Conservation (phyloP, 2,888 invertebrate species). For the Platycheirus albimanus region DNA sequence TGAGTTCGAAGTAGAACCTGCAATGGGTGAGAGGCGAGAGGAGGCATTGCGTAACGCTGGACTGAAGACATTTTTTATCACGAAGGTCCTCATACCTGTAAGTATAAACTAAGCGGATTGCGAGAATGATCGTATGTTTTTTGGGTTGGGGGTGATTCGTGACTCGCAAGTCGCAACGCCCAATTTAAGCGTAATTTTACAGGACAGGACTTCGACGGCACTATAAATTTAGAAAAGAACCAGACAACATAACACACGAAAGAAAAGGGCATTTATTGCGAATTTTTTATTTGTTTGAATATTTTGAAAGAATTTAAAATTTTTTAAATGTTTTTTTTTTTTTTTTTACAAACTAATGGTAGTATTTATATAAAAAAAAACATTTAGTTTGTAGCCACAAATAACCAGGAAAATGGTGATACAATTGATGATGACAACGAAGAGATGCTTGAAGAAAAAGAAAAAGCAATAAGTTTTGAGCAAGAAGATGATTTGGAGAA, state of each 20-base stretch:
- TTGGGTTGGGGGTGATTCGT: background rate
- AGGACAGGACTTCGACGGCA: background rate
- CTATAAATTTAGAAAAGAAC: background rate
- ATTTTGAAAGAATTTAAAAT: conserved; percentile 28
- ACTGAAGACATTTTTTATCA: conserved; percentile 95
- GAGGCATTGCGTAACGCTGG: conserved; percentile 94
- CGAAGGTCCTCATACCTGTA: conserved; percentile 92
- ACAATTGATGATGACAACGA: conserved; percentile 68
- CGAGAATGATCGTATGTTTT: conserved; percentile 21
- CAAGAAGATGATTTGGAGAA: conserved; percentile 83
- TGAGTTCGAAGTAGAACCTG: conserved; percentile 96
- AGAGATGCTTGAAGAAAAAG: conserved; percentile 67
- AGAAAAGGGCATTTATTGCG: background rate
- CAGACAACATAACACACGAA: background rate
- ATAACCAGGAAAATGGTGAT: conserved; percentile 83
- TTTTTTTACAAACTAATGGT: conserved; percentile 13
- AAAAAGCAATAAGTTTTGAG: conserved; percentile 81
- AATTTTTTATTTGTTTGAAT: background rate
- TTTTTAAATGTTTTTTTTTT: conserved; percentile 7
- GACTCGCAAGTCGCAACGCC: too few species aligned
- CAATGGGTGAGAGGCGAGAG: conserved; percentile 94
- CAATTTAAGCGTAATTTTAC: too few species aligned
- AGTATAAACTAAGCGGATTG: conserved; percentile 78
- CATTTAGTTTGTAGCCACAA: conserved; percentile 70
- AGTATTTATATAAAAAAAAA: too few species aligned